Evolutionary conservation across 2,797 vertebrate species (phyloP).

Genomic region (Acanthurus leucopareius): DNA sequence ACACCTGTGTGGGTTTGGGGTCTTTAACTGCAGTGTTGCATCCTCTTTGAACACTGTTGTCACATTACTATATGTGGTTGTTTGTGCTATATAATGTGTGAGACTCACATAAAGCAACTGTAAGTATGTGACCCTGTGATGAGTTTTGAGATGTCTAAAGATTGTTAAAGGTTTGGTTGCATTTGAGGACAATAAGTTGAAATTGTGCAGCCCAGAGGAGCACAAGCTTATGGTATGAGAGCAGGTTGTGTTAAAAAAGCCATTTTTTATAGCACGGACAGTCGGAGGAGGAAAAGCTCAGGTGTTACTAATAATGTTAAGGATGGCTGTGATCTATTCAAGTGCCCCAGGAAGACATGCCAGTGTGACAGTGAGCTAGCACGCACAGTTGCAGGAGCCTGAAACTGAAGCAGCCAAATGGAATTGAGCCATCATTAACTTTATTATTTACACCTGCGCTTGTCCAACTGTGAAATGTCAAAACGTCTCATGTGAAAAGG

Average conservation of each 20-base stretch:
- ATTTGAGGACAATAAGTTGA: not conserved
- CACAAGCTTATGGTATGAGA: not conserved
- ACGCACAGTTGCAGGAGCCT: not conserved
- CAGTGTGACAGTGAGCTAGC: not conserved
- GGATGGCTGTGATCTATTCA: not conserved
- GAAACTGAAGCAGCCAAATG: slow-evolving; percentile 12
- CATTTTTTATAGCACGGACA: not conserved
- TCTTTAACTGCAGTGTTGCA: not conserved
- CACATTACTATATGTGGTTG: not conserved
- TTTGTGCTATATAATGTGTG: not conserved
- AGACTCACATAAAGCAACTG: not conserved
- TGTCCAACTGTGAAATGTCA: not conserved
- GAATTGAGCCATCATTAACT: slow-evolving; percentile 1
- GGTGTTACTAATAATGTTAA: slow-evolving; percentile 5
- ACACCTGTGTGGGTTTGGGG: too few species aligned
- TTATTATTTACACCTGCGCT: slow-evolving; percentile 7
- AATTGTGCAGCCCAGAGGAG: not conserved
- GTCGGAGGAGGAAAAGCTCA: slow-evolving; percentile 8
- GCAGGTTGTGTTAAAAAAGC: not conserved
- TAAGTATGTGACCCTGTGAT: not conserved
- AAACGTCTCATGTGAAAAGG: not conserved
- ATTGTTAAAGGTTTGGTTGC: not conserved
- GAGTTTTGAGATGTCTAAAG: not conserved
- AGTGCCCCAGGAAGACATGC: not conserved
- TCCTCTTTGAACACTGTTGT: not conserved